Conservation (phyloP, 1,140 invertebrate species). For the Lepidurus arcticus region DNA sequence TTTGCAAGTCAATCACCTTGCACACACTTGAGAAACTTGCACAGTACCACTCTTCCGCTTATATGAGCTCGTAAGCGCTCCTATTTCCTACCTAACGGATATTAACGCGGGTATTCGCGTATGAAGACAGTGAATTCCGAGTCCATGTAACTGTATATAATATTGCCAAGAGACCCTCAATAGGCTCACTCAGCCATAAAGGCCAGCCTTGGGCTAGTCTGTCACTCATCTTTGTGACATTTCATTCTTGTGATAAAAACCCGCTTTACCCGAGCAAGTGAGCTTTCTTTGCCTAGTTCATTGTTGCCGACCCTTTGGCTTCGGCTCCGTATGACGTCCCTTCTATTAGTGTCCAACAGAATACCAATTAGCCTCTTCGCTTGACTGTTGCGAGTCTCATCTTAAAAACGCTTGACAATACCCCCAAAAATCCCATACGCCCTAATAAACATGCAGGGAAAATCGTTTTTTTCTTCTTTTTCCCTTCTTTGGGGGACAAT, state of each 20-base stretch:
- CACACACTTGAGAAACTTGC: slow-evolving; percentile 21
- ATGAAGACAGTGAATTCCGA: too few relatives aligned
- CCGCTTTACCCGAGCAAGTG: not conserved
- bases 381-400: not conserved
- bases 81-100: not conserved
- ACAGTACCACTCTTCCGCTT: slow-evolving; percentile 18
- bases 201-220: slow-evolving; percentile 1
- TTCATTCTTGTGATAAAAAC: not conserved
- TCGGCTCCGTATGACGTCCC: not conserved
- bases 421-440: not conserved
- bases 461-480: not conserved
- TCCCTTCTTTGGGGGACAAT: not conserved
- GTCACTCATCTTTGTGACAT: not conserved
- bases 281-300: not conserved
- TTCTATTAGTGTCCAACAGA: not conserved
- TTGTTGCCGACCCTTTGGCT: not conserved
- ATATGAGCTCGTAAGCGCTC: not conserved
- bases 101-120: not conserved
- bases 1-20: slow-evolving; percentile 19
- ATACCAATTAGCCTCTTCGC: slow-evolving; percentile 13
- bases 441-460: too few relatives aligned
- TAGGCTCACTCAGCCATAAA: not conserved
- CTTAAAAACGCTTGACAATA: not conserved
- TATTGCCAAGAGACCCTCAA: too few relatives aligned
- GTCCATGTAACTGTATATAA: too few relatives aligned